Base-by-base conservation (phyloP, 2,797 vertebrate species). In the Champsocephalus gunnari region DNA sequence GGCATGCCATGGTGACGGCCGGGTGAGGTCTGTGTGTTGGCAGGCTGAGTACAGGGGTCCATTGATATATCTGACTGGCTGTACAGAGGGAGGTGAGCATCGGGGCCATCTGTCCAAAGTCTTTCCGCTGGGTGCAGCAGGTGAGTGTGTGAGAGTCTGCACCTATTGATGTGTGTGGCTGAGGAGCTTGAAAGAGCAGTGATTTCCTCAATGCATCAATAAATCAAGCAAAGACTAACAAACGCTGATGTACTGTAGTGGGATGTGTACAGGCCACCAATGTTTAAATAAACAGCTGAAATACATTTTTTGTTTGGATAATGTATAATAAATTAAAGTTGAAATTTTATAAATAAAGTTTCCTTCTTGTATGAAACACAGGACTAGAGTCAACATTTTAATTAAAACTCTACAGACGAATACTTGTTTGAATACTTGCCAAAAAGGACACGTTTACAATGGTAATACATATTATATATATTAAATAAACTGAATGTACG, bases 21-120 rank as follows among this genome's bases (percentile, higher is more conserved):
- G 75, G 57, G 75, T 67, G 69, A 65, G n/a, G 55, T 49, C 50
- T 24, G 3, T 51, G 41, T 70, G 91, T 91, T 66, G 91, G 91
- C 75, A 67, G 19, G 28, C 55, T 73, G 68, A 43, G 91, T 61
- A 28, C 87, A 84, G 91, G 91, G 89, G 88, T 83, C 48, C 60
- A 91, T 89, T 87, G 82, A 91, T 80, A 74, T 85, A 94, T 92
- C 55, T 81, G 91, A 93, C 86, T 87, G 76, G 83, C 78, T 79
- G 90, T 86, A 75, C 81, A 77, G 62, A 63, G 56, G 62, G 61
- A 79, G 81, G 70, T 66, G 84, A 85, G 75, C 73, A 84, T 72
- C 72, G 43, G 53, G 77, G 61, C 56, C 62, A 50, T 44, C 88
- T 92, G 91, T 92, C 92, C 66, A 73, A 81, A 91, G 85, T 75